Evolutionary conservation across 2,113 vertebrate species (phyloP), one percentile per base, ranked within the genome.

Genomic region (Felis chaus): DNA sequence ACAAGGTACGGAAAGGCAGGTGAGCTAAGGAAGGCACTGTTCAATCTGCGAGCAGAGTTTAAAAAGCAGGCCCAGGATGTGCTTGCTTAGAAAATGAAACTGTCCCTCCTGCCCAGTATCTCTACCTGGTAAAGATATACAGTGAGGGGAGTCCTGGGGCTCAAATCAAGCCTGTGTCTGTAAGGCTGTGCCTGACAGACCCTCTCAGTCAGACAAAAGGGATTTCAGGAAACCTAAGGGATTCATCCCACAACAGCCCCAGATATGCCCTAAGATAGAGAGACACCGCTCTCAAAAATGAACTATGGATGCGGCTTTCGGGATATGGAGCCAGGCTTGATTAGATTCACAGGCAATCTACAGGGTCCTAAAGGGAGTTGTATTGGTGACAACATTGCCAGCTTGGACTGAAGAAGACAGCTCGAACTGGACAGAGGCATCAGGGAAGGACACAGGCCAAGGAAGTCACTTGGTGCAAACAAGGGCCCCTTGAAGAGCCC

Each of bases 181-280:
- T 5, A 1, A 16, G 41, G 29, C 13, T 5, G 19, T 21, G 7
- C 57, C 10, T 4, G 21, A 5, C 0, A n/a, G 8, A 10, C 4
- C 36, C 23, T 33, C 27, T 39, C 45, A 11, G 50, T 27, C 79
- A 69, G 31, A 68, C 55, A 5, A 39, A 39, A 68, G 15, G 85
- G n/a, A 9, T 74, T 18, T 50, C 23, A 48, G 15, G 78, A 27
- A 31, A 1, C 13, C 6, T 12, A 18, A 68, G 80, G 1, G 7
- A 29, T 53, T 55, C 27, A 5, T 11, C 81, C 45, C n/a, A 4
- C 7, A 41, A 13, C 2, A n/a, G 45, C 36, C 39, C 8, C 57
- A 7, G 0, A 0, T 16, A 0, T 12, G 76, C 36, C 45, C 25
- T 16, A 45, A n/a, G 76, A n/a, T 0, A 55, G 76, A 39, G 57